These are phyloP conservation scores for Strix aluco DNA, from an alignment of 2,113 vertebrate genomes.

Conservation along the genomic window DNA sequence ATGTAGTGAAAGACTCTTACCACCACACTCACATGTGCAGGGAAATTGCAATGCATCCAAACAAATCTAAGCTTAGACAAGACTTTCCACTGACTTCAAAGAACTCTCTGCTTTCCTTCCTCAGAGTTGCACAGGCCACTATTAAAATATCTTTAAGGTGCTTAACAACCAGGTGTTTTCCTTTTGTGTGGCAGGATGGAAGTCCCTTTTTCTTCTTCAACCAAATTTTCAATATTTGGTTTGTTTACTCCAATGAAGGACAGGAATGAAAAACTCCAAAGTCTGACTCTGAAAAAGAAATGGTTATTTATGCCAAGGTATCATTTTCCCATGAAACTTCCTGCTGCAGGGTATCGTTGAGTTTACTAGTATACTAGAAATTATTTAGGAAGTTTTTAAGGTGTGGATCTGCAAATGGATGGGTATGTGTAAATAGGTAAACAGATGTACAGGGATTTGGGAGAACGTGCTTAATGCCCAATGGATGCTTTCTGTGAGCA, in stretches of 20 bases:
- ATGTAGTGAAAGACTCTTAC: conserved; percentile 25
- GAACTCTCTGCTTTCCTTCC: not conserved
- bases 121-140: not conserved
- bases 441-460: not conserved
- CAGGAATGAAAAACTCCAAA: not conserved
- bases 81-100: conserved; percentile 46
- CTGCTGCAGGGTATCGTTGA: not conserved
- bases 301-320: not conserved
- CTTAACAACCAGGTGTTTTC: not conserved
- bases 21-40: not conserved
- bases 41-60: not conserved
- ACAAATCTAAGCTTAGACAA: not conserved
- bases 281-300: not conserved
- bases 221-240: not conserved
- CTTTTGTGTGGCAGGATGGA: not conserved
- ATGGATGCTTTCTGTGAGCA: not conserved
- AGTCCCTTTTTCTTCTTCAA: not conserved
- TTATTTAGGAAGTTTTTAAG: not conserved
- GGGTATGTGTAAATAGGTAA: not conserved
- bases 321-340: not conserved
- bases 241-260: not conserved
- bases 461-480: not conserved
- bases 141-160: not conserved
- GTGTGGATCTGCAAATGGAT: not conserved
- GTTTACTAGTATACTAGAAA: not conserved